A percentile compares a stretch with the other conserved stretches of the same genome.
Evolutionary conservation across 2,888 invertebrate species (phyloP).

Genomic region (Zelleria hepariella): DNA sequence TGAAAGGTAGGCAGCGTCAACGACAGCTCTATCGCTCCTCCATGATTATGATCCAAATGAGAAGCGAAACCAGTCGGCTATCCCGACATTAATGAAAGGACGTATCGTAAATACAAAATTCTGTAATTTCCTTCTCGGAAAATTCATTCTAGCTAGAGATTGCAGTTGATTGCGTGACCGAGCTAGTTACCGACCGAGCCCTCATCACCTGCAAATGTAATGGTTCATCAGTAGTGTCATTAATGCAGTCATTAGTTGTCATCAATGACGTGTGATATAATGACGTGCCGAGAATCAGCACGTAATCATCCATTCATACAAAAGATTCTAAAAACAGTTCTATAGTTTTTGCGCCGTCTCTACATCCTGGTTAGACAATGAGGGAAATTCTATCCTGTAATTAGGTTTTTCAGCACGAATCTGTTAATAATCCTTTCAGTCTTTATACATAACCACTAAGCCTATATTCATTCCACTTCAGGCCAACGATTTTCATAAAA

Average conservation of each 20-base stretch:
- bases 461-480: not conserved
- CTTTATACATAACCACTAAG: not conserved
- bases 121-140: too few species aligned
- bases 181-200: not conserved
- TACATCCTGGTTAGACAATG: slow-evolving; percentile 2
- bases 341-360: slow-evolving; percentile 15
- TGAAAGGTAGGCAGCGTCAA: too few species aligned
- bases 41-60: too few species aligned
- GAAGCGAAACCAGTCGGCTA: too few species aligned
- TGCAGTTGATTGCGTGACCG: not conserved
- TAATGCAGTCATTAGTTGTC: slow-evolving; percentile 39
- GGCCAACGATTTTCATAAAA: too few species aligned
- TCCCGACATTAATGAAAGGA: too few species aligned
- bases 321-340: slow-evolving; percentile 30
- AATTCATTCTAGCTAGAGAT: too few species aligned
- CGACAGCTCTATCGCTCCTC: too few species aligned
- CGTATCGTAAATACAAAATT: too few species aligned
- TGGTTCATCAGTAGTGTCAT: slow-evolving; percentile 25
- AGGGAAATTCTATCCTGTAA: slow-evolving; percentile 32
- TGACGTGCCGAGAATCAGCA: slow-evolving; percentile 40
- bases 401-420: slow-evolving; percentile 8
- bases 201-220: not conserved
- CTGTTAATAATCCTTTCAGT: not conserved
- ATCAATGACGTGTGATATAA: slow-evolving; percentile 55
- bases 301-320: slow-evolving; percentile 45